phyloP scores from a whole-genome alignment of 2,797 vertebrate genomes.

The Glossophaga mutica region DNA sequence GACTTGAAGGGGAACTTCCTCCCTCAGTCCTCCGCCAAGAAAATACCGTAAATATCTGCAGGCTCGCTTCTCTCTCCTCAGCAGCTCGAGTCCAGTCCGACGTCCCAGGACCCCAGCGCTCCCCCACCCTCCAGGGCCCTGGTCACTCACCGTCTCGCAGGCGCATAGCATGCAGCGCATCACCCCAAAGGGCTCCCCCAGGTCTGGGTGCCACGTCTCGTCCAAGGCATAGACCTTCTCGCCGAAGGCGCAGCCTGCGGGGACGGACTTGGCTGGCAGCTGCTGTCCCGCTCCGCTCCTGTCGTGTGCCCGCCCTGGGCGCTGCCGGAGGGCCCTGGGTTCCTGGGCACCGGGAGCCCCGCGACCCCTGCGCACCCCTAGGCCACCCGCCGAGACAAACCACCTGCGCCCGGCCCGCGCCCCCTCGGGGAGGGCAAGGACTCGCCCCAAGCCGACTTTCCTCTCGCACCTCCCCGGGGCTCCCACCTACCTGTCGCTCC shows the following conservation, averaged over 20 bases:
- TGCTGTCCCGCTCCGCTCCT: not conserved
- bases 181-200: slow-evolving; percentile 95
- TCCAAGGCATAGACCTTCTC: slow-evolving; percentile 91
- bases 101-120: not conserved
- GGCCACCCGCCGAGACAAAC: slow-evolving; percentile 7
- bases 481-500: slow-evolving; percentile 88
- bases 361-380: not conserved
- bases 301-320: not conserved
- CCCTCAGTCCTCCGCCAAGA: not conserved
- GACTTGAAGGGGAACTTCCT: not conserved
- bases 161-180: slow-evolving; percentile 96
- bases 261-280: slow-evolving; percentile 57
- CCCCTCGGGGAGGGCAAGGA: slow-evolving; percentile 26
- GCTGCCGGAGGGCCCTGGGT: not conserved
- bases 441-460: not conserved
- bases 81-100: not conserved
- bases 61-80: not conserved
- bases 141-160: slow-evolving; percentile 90
- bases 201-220: slow-evolving; percentile 96
- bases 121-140: not conserved
- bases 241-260: slow-evolving; percentile 93
- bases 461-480: not conserved
- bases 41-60: not conserved
- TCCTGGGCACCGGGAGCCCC: not conserved
- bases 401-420: slow-evolving; percentile 63